These are phyloP conservation scores for Ficedula albicollis DNA, from an alignment of 2,797 vertebrate genomes.

Conservation along the genomic window DNA sequence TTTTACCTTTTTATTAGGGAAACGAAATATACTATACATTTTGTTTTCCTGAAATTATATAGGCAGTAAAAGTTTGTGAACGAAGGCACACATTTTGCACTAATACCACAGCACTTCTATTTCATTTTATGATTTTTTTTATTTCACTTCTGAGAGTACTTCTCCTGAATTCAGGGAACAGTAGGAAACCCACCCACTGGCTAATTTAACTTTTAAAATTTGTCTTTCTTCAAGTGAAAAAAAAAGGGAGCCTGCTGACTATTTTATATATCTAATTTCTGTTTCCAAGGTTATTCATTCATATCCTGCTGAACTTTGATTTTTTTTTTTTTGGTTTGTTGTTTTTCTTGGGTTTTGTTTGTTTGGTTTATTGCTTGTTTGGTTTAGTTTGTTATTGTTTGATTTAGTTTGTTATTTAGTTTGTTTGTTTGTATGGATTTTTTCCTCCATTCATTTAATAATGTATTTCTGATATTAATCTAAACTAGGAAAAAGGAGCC, in stretches of 20 bases:
- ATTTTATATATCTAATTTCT: background rate
- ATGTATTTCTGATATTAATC: background rate
- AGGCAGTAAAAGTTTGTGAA: slow-evolving; percentile 40
- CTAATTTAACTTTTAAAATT: slow-evolving; percentile 43
- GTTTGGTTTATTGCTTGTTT: background rate
- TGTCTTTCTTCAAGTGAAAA: background rate
- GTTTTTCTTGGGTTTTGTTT: background rate
- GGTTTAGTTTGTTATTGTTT: background rate
- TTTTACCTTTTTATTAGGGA: slow-evolving; percentile 19
- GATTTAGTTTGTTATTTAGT: background rate
- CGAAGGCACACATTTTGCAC: background rate
- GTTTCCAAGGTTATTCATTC: background rate
- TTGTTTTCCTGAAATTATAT: slow-evolving; percentile 31
- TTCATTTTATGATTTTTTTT: slow-evolving; percentile 31
- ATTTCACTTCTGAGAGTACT: slow-evolving; percentile 38
- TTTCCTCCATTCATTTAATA: background rate
- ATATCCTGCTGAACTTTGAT: background rate
- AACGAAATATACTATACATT: background rate
- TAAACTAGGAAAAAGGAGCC: background rate
- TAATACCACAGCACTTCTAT: slow-evolving; percentile 32
- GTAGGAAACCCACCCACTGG: background rate
- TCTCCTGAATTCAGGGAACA: background rate
- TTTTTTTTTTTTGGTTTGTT: background rate
- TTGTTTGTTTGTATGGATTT: background rate
- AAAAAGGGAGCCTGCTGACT: background rate